Conservation (phyloP, 2,888 invertebrate genomes). For the Sialis lutaria region DNA sequence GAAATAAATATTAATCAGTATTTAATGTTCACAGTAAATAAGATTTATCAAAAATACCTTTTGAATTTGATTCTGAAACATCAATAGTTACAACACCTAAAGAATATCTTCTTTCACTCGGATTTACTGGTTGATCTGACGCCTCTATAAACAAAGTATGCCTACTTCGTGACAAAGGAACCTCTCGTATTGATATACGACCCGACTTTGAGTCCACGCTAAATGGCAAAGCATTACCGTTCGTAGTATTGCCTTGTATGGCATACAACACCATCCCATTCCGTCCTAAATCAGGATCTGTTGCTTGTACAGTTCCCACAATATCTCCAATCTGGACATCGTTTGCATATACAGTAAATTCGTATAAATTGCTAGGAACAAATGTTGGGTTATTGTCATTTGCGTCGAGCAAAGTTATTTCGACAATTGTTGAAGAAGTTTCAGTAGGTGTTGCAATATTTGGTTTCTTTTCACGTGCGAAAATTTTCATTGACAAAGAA, state of each 20-base stretch:
- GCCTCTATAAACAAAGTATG: constrained; percentile 74
- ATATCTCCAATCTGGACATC: constrained; percentile 50
- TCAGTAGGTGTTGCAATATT: constrained; percentile 36
- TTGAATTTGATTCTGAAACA: constrained; percentile 35
- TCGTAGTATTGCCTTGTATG: constrained; percentile 48
- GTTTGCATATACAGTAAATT: constrained; percentile 47
- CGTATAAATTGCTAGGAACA: constrained; percentile 66
- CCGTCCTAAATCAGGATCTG: constrained; percentile 63
- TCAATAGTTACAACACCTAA: constrained; percentile 74
- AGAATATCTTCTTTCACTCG: constrained; percentile 65
- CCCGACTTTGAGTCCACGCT: constrained; percentile 55
- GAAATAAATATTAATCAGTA: constrained; percentile 7
- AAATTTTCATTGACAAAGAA: constrained; percentile 55
- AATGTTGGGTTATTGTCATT: constrained; percentile 86
- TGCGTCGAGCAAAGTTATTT: constrained; percentile 69
- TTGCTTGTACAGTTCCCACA: constrained; percentile 62
- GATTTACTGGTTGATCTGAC: constrained; percentile 65
- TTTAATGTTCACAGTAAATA: constrained; percentile 9
- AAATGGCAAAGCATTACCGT: constrained; percentile 47
- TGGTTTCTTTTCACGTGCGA: constrained; percentile 61
- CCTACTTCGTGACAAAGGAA: constrained; percentile 48
- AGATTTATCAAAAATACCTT: constrained; percentile 21
- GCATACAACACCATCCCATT: constrained; percentile 63
- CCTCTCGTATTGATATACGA: constrained; percentile 41
- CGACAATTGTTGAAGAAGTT: constrained; percentile 48